phyloP scores from a whole-genome alignment of 2,797 vertebrate species.

The Martes flavigula region DNA sequence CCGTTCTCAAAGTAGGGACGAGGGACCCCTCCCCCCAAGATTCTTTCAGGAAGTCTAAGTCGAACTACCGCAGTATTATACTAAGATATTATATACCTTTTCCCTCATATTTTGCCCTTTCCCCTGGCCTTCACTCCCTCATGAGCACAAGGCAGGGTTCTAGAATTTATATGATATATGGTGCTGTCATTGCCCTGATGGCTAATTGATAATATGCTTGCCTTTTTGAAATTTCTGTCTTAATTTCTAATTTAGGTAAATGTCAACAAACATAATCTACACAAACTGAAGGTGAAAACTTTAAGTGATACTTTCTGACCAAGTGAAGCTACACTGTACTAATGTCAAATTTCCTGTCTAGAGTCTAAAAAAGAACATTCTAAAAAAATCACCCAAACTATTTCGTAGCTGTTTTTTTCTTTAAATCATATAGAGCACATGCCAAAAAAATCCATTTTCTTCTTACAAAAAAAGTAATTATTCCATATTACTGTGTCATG shows the following conservation, averaged over 20 bases:
- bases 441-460: not conserved
- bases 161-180: not conserved
- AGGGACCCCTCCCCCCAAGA: not conserved
- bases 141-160: not conserved
- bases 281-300: conserved; percentile 2
- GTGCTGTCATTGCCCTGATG: not conserved
- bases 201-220: not conserved
- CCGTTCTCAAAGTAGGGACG: not conserved
- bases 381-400: conserved; percentile 41
- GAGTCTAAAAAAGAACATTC: conserved; percentile 4
- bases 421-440: not conserved
- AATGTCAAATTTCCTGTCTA: conserved; percentile 17
- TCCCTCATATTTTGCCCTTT: not conserved
- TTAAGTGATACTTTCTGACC: not conserved
- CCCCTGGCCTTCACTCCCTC: not conserved
- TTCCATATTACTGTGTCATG: not conserved
- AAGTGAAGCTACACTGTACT: not conserved
- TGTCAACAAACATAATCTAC: not conserved
- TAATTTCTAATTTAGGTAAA: conserved; percentile 41
- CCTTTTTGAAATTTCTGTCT: not conserved
- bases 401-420: not conserved
- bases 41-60: not conserved
- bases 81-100: not conserved
- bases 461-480: conserved; percentile 28
- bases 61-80: not conserved